Conservation (phyloP, 1,140 invertebrate genomes). For the Eurosta solidaginis region DNA sequence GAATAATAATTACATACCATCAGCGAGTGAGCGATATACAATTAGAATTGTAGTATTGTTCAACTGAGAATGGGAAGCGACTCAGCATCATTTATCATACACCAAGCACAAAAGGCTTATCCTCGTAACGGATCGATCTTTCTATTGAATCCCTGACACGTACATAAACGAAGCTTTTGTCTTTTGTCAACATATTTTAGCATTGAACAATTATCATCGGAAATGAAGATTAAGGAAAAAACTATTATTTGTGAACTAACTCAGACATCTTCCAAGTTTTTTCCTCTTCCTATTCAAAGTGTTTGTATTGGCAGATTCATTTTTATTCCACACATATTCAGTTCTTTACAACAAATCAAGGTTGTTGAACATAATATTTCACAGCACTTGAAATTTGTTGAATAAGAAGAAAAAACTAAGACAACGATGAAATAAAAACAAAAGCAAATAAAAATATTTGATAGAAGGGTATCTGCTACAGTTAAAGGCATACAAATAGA, state of each 20-base stretch:
- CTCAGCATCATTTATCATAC: background rate
- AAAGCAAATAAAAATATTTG: background rate
- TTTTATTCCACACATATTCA: background rate
- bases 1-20: background rate
- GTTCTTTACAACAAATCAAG: conserved; percentile 4
- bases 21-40: background rate
- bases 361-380: background rate
- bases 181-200: no score
- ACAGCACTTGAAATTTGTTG: background rate
- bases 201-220: no score
- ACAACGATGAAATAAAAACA: background rate
- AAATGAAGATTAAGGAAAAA: no score
- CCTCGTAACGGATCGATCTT: no score
- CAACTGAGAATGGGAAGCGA: background rate
- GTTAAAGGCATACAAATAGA: no score
- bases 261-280: background rate
- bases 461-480: no score
- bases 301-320: background rate
- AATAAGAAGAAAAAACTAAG: background rate
- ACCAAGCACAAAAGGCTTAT: background rate
- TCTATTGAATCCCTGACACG: no score
- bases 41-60: background rate
- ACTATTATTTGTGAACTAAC: background rate
- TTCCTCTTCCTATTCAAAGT: background rate
- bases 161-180: background rate